phyloP scores from a whole-genome alignment of 1,140 invertebrate species.

The Propsilocerus akamusi region DNA sequence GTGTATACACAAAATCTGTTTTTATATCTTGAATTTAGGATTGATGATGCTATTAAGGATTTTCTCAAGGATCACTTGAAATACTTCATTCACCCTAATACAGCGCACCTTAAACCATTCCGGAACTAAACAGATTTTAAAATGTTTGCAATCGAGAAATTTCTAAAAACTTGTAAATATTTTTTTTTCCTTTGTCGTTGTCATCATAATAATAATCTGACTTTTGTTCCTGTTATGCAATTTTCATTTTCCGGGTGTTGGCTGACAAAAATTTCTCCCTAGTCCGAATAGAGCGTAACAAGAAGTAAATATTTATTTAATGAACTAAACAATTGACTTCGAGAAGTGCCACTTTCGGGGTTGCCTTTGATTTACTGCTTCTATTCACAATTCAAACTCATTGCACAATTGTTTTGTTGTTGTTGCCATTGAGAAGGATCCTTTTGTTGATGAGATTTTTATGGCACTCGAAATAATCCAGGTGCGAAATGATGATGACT shows the following conservation, averaged over 20 bases:
- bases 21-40: too few relatives aligned
- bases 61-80: too few relatives aligned
- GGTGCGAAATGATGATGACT: not conserved
- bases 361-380: conserved; percentile 1
- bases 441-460: not conserved
- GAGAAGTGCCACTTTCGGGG: not conserved
- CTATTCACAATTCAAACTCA: not conserved
- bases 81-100: too few relatives aligned
- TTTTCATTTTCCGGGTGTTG: not conserved
- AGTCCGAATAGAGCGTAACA: too few relatives aligned
- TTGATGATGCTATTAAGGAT: too few relatives aligned
- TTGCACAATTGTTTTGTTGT: not conserved
- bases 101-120: too few relatives aligned
- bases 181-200: too few relatives aligned
- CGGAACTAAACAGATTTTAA: too few relatives aligned
- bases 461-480: not conserved
- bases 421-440: not conserved
- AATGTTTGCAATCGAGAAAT: too few relatives aligned
- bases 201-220: too few relatives aligned
- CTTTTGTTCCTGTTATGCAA: not conserved
- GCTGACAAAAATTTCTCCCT: not conserved
- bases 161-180: too few relatives aligned
- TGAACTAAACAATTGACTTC: conserved; percentile 3
- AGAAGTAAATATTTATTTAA: conserved; percentile 4
- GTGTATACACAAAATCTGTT: too few relatives aligned